phyloP scores from a whole-genome alignment of 2,888 invertebrate genomes.

The Mythimna lalbum region DNA sequence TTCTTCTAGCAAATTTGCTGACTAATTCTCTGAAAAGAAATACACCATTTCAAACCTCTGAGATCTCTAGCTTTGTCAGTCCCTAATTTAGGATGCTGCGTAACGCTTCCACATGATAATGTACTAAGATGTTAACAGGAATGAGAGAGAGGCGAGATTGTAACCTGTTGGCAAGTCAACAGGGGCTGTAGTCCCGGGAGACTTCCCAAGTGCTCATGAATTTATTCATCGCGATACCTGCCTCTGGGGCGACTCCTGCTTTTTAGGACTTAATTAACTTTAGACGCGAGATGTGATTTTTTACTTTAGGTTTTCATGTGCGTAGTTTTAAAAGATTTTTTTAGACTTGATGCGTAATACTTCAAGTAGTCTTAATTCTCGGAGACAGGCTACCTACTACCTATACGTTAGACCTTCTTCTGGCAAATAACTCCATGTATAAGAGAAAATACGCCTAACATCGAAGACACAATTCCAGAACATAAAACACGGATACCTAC shows the following conservation, averaged over 20 bases:
- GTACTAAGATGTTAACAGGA: constrained; percentile 54
- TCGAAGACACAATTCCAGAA: constrained; percentile 20
- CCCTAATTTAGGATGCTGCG: constrained; percentile 31
- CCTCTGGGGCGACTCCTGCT: constrained; percentile 53
- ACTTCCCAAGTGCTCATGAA: constrained; percentile 64
- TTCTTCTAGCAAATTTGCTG: not conserved
- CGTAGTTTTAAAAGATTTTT: constrained; percentile 7
- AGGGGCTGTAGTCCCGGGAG: constrained; percentile 55
- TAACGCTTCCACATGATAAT: constrained; percentile 35
- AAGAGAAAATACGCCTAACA: not conserved
- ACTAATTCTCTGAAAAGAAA: not conserved
- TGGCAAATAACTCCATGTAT: not conserved
- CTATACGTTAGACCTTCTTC: not conserved
- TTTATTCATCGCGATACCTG: constrained; percentile 63
- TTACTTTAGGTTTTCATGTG: constrained; percentile 24
- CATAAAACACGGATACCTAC: constrained; percentile 53
- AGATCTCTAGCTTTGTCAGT: constrained; percentile 19
- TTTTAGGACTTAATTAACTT: constrained; percentile 66
- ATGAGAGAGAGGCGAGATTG: constrained; percentile 53
- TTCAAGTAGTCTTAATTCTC: not conserved
- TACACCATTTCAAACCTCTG: not conserved
- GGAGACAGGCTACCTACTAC: not conserved
- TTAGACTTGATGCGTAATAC: not conserved
- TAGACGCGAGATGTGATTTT: constrained; percentile 54
- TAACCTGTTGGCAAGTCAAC: constrained; percentile 67